Conservation (phyloP, 2,797 vertebrate genomes). For the Leuciscus waleckii region DNA sequence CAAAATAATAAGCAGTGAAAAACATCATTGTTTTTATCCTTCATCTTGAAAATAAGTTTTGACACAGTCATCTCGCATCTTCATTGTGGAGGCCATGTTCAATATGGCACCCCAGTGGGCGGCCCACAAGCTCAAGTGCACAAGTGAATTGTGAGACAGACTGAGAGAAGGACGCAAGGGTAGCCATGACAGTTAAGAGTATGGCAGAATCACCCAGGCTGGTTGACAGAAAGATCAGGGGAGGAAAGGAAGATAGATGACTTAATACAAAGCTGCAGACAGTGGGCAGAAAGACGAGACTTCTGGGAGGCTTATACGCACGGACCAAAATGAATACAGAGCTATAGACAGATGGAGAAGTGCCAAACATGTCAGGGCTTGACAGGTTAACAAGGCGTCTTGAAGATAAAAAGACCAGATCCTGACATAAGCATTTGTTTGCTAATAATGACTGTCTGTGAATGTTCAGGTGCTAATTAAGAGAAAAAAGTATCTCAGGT, state of each 20-base stretch:
- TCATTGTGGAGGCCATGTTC: slow-evolving; percentile 56
- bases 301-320: slow-evolving; percentile 72
- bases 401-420: slow-evolving; percentile 43
- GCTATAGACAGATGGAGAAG: slow-evolving; percentile 73
- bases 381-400: slow-evolving; percentile 75
- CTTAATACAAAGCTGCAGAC: slow-evolving; percentile 79
- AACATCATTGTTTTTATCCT: slow-evolving; percentile 9
- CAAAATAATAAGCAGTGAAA: background rate
- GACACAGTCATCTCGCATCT: slow-evolving; percentile 29
- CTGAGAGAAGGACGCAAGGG: slow-evolving; percentile 39
- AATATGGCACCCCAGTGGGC: slow-evolving; percentile 53
- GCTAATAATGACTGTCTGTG: slow-evolving; percentile 45
- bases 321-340: slow-evolving; percentile 73
- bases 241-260: slow-evolving; percentile 80
- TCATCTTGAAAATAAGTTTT: slow-evolving; percentile 30
- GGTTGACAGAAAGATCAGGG: slow-evolving; percentile 73
- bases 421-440: slow-evolving; percentile 54
- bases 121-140: slow-evolving; percentile 35
- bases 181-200: slow-evolving; percentile 59
- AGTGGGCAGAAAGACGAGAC: slow-evolving; percentile 77
- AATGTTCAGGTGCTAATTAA: slow-evolving; percentile 62
- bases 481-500: slow-evolving; percentile 39
- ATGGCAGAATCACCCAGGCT: slow-evolving; percentile 70
- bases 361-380: slow-evolving; percentile 67
- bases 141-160: slow-evolving; percentile 50